Evolutionary conservation across 2,888 invertebrate species (phyloP), one percentile per base, ranked within the genome.

Genomic region (Diaprepes abbreviatus): DNA sequence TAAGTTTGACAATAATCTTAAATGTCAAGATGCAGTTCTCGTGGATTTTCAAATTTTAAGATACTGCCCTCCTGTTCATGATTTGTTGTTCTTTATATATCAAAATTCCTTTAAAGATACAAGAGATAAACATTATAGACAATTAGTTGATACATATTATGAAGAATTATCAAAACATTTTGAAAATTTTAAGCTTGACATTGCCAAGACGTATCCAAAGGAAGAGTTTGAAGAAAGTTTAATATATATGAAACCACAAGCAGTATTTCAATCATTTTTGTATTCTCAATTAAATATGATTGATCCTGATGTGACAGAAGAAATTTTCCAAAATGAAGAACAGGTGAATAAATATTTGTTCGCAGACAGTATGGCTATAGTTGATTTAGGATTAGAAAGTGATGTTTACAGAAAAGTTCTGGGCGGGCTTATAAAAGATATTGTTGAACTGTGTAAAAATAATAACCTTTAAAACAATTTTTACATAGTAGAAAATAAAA

Each of bases 31-130:
- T 17, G 79, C 78, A 48, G 77, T 76, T 50, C 67, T 83, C 7
- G 66, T 83, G 3, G 83, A 83, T 74, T 83, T 78, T 68, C 82
- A 83, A 75, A 67, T 76, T 4, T 73, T 77, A n/a, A 72, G 80
- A 54, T 92, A 89, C 79, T 88, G 88, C 16, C 90, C 91, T 0
- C 89, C 90, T 0, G 87, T 89, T 16, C 85, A 89, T 21, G 92
- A 93, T 76, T 83, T 90, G 1, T 85, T 88, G 79, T 72, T 71
- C 38, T 72, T 80, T 14, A 54, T 80, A 19, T 77, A 77, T 52
- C 64, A 75, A 21, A 74, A 72, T 33, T 74, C 78, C 1, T 70
- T 74, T 31, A 68, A 71, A n/a, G 54, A 69, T 40, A 73, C 68
- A 0, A 68, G 79, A 60, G 68, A 72, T 24, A 66, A 74, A 24